phyloP scores from a whole-genome alignment of 2,888 invertebrate genomes.

The Gandaritis pyraliata region DNA sequence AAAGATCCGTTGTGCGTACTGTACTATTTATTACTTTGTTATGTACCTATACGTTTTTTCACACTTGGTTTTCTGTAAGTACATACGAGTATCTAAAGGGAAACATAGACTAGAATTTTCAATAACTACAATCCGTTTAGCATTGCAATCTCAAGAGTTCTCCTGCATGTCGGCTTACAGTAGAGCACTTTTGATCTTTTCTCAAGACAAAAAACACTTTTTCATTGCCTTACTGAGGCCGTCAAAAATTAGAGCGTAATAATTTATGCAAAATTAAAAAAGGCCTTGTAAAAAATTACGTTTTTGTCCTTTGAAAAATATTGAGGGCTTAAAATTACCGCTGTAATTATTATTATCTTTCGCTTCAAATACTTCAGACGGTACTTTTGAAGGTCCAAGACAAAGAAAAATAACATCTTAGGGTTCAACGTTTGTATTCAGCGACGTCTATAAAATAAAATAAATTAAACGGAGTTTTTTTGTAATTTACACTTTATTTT shows the following conservation, averaged over 20 bases:
- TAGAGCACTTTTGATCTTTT: not conserved
- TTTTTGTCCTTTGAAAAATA: slow-evolving; percentile 57
- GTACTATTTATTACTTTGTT: too few species aligned
- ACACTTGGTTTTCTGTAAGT: too few species aligned
- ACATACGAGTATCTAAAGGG: too few species aligned
- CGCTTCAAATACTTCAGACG: slow-evolving; percentile 71
- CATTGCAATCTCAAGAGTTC: too few species aligned
- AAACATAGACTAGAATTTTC: too few species aligned
- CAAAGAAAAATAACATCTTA: slow-evolving; percentile 68
- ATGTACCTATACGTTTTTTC: too few species aligned
- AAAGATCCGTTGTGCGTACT: too few species aligned
- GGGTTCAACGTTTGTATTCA: slow-evolving; percentile 28
- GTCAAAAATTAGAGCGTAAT: slow-evolving; percentile 44
- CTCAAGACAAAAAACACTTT: not conserved
- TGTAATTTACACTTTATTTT: not conserved
- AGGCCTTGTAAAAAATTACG: slow-evolving; percentile 29
- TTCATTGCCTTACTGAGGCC: not conserved
- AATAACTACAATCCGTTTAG: too few species aligned
- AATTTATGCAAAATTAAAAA: slow-evolving; percentile 56
- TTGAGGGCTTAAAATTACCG: slow-evolving; percentile 70
- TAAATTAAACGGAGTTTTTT: not conserved
- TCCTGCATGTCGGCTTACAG: too few species aligned
- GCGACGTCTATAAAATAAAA: slow-evolving; percentile 2
- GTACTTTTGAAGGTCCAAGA: slow-evolving; percentile 58
- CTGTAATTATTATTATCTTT: slow-evolving; percentile 66